Evolutionary conservation across 2,113 vertebrate species (phyloP).

Genomic region (Pandion haliaetus): DNA sequence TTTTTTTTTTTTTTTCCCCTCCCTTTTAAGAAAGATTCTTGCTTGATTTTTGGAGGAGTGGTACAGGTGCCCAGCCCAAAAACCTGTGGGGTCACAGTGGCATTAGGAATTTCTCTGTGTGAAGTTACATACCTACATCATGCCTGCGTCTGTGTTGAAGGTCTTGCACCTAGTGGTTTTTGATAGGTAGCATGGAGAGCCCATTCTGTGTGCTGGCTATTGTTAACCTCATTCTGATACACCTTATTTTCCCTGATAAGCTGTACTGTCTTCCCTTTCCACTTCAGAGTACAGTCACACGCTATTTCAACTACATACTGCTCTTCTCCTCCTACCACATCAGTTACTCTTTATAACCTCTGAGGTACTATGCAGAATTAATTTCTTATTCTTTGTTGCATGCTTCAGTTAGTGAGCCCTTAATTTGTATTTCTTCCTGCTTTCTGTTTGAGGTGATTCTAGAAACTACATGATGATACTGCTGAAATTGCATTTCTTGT

Average conservation of each 20-base stretch:
- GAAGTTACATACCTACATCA: rapidly evolving
- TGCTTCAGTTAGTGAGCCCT: not conserved
- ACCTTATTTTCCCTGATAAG: not conserved
- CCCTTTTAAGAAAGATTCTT: not conserved
- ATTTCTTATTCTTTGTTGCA: not conserved
- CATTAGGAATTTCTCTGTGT: not conserved
- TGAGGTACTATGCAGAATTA: not conserved
- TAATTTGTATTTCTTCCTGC: not conserved
- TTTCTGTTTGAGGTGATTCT: not conserved
- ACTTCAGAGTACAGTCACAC: not conserved
- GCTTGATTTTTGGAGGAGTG: not conserved
- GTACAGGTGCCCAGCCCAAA: not conserved
- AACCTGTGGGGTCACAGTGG: not conserved
- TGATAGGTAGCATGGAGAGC: not conserved
- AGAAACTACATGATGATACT: not conserved
- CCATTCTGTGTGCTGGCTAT: not conserved
- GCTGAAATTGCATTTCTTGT: no score
- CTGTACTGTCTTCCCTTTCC: not conserved
- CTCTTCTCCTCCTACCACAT: not conserved
- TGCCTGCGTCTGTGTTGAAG: not conserved
- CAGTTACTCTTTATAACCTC: not conserved
- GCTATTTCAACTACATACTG: not conserved
- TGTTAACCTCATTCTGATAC: not conserved
- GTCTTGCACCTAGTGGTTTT: not conserved
- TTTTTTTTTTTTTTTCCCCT: no score